A percentile compares a stretch with the other conserved stretches of the same genome.
Conservation (phyloP, 2,113 vertebrate species). For the Lynx canadensis region DNA sequence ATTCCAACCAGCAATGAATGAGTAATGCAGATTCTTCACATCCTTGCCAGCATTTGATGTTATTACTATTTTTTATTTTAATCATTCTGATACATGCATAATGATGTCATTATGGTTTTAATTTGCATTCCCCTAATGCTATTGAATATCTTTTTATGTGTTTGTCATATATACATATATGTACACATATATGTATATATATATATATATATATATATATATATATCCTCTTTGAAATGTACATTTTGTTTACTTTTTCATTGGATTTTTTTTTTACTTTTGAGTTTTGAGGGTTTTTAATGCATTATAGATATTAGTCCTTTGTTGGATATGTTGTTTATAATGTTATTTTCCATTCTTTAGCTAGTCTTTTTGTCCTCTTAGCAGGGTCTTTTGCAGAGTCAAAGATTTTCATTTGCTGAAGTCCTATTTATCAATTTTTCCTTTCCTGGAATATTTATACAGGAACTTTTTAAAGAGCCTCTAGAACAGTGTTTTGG, state of each 20-base stretch:
- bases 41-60: not conserved
- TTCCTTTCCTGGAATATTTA: not conserved
- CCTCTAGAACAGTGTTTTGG: not conserved
- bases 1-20: not conserved
- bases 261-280: not conserved
- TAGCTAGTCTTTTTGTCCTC: not conserved
- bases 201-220: too few species aligned
- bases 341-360: not conserved
- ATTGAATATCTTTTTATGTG: not conserved
- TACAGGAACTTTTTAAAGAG: not conserved
- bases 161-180: not conserved
- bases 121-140: not conserved
- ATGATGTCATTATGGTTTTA: not conserved
- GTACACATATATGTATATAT: not conserved
- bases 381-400: not conserved
- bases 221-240: not conserved
- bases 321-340: not conserved
- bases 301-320: not conserved
- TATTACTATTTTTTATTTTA: not conserved
- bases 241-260: not conserved
- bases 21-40: not conserved
- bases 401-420: not conserved
- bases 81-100: not conserved
- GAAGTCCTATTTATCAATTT: not conserved
- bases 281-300: not conserved